Base-by-base conservation (phyloP, 2,797 vertebrate genomes). In the Cynodonichthys magdalenae region DNA sequence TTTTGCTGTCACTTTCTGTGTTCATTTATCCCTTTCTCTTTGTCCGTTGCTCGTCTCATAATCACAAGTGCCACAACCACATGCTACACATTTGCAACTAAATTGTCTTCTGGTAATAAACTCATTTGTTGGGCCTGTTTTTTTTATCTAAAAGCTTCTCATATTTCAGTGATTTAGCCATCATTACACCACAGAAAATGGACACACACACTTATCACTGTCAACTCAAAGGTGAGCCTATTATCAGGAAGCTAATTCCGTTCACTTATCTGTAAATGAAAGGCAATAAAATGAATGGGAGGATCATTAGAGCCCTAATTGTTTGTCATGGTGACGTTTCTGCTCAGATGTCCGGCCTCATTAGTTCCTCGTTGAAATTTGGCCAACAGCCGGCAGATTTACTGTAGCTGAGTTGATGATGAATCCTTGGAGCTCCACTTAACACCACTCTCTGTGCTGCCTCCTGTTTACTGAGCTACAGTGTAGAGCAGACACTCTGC, bases 81-180 rank as follows among this genome's bases (percentile, higher is more conserved):
- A 87, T 87, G 84, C 84, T 70, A 63, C 82, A 70, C 82, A 92
- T 90, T 90, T 90, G 88, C 89, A 87, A 90, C 76, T 90, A 92
- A 91, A 93, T 92, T 90, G 89, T 91, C 84, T 87, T 89, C 69
- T 82, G 72, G 80, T 91, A 90, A 92, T 90, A 87, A 86, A 87
- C 74, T 76, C 66, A 77, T 89, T 89, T 88, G 82, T 79, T 77
- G 59, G 66, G 50, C 48, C 73, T 74, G 75, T 51, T 87, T 77
- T 54, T 36, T 53, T 55, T 75, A 69, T 79, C 66, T 75, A 69
- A 79, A 81, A 86, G 86, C 76, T 81, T 75, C 81, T 90, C 84
- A 66, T 86, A 84, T 89, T 91, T 87, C 57, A 75, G 66, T 82
- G 83, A 88, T 88, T 90, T 88, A 84, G 74, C 77, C 79, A 83